These are phyloP conservation scores for Psylliodes chrysocephalus DNA, from an alignment of 2,888 invertebrate genomes.

Conservation along the genomic window DNA sequence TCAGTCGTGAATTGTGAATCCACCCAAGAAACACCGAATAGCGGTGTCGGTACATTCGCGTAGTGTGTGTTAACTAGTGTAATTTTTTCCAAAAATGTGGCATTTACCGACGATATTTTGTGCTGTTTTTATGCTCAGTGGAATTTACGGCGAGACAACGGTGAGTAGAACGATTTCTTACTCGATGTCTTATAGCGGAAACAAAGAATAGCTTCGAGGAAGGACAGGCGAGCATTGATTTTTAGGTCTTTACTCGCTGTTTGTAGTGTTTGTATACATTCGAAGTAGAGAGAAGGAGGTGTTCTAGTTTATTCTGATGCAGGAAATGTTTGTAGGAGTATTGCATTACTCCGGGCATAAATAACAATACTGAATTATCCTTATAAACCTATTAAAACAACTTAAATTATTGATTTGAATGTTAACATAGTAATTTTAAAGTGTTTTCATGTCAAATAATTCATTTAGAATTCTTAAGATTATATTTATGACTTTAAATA, in stretches of 20 bases:
- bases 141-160: slow-evolving; percentile 69
- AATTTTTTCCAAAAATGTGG: slow-evolving; percentile 66
- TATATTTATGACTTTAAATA: no score
- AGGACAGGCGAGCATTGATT: slow-evolving; percentile 51
- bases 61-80: slow-evolving; percentile 57
- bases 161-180: slow-evolving; percentile 59
- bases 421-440: no score
- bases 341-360: no score
- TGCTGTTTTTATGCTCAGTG: slow-evolving; percentile 71
- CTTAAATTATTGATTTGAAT: no score
- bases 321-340: background rate
- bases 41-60: slow-evolving; percentile 48
- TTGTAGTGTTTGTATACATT: slow-evolving; percentile 52
- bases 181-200: background rate
- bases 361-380: no score
- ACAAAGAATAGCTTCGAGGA: slow-evolving; percentile 38
- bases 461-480: no score
- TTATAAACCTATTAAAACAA: no score
- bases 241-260: slow-evolving; percentile 50
- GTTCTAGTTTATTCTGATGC: slow-evolving; percentile 17
- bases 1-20: slow-evolving; percentile 60
- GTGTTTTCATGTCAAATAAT: no score
- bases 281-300: slow-evolving; percentile 22
- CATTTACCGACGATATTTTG: slow-evolving; percentile 71
- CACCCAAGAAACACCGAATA: slow-evolving; percentile 59